These are phyloP conservation scores for Clarias magur DNA, from an alignment of 2,113 vertebrate genomes.

Conservation along the genomic window DNA sequence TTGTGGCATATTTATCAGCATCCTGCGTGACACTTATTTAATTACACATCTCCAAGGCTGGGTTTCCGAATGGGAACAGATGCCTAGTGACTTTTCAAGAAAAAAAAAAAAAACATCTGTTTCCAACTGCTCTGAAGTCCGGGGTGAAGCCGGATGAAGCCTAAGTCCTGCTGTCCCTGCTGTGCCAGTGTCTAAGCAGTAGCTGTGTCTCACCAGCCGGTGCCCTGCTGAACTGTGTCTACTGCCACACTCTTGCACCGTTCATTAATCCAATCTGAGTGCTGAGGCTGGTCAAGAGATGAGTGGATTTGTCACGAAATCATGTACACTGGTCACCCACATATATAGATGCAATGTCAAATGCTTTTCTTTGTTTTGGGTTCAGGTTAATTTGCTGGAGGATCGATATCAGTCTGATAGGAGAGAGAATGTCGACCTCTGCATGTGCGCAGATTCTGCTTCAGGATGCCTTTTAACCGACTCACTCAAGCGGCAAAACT, in stretches of 20 bases:
- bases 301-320: constrained; percentile 46
- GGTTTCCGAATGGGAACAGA: constrained; percentile 66
- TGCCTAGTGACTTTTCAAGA: constrained; percentile 66
- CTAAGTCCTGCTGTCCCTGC: constrained; percentile 53
- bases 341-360: constrained; percentile 29
- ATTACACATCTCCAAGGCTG: constrained; percentile 68
- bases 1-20: constrained; percentile 63
- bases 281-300: constrained; percentile 57
- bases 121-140: constrained; percentile 57
- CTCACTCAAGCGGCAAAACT: constrained; percentile 71
- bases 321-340: constrained; percentile 21
- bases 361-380: constrained; percentile 31
- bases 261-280: constrained; percentile 67
- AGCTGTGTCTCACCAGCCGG: constrained; percentile 51
- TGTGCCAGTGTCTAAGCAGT: constrained; percentile 53
- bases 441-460: constrained; percentile 55
- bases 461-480: constrained; percentile 70
- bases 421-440: constrained; percentile 18
- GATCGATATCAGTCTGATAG: constrained; percentile 32
- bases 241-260: constrained; percentile 59
- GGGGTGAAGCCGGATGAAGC: constrained; percentile 68
- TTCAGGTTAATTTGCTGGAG: constrained; percentile 28
- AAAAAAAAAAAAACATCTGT: constrained; percentile 55
- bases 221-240: constrained; percentile 48
- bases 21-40: constrained; percentile 63